These are phyloP conservation scores for Neoaliturus tenellus DNA, from an alignment of 2,888 invertebrate genomes.

Conservation along the genomic window DNA sequence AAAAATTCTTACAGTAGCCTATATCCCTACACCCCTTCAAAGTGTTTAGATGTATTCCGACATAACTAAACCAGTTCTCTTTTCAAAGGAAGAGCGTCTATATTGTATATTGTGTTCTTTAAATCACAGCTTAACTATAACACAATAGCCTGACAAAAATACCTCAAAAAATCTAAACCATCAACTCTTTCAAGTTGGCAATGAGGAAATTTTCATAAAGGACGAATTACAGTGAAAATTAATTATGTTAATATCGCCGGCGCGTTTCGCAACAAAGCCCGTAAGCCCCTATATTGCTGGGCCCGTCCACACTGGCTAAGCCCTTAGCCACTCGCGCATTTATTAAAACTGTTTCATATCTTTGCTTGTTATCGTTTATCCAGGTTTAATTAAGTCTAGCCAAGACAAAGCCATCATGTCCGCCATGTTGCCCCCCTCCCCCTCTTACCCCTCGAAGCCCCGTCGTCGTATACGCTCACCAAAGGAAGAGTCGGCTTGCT, in stretches of 20 bases:
- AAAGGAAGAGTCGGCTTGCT: not conserved
- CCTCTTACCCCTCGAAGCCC: not conserved
- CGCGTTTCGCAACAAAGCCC: not conserved
- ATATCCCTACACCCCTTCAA: no score
- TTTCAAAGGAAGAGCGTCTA: no score
- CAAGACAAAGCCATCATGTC: constrained; percentile 44
- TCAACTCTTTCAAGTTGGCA: not conserved
- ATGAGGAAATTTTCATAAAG: not conserved
- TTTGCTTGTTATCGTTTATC: constrained; percentile 39
- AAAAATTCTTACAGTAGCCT: no score
- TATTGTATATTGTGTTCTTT: no score
- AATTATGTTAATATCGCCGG: not conserved
- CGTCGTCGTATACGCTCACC: not conserved
- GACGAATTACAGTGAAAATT: not conserved
- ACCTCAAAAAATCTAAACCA: no score
- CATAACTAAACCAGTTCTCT: no score
- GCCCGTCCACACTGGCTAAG: not conserved
- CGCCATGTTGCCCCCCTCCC: constrained; percentile 36
- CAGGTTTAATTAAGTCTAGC: constrained; percentile 47
- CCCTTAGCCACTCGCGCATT: not conserved
- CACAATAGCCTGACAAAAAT: no score
- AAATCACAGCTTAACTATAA: no score
- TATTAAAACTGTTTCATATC: constrained; percentile 50
- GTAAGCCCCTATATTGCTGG: not conserved
- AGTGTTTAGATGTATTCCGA: no score